phyloP scores from a whole-genome alignment of 1,140 invertebrate genomes.

The Ips typographus region DNA sequence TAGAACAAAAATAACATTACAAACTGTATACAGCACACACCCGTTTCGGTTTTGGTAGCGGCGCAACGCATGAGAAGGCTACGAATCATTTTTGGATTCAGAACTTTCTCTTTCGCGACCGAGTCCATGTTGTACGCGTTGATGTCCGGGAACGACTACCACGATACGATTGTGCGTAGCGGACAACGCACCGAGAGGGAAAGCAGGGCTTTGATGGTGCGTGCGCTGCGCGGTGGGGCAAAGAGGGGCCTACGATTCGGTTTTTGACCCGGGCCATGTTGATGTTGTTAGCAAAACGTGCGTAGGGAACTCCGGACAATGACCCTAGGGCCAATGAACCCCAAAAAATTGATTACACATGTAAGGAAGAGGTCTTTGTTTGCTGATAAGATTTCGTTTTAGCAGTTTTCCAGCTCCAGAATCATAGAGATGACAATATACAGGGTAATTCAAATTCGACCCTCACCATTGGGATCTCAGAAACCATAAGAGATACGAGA shows the following conservation, averaged over 20 bases:
- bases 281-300: constrained; percentile 28
- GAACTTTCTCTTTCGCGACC: constrained; percentile 29
- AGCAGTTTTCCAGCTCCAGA: too few relatives aligned
- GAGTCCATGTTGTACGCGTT: constrained; percentile 6
- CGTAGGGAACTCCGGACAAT: constrained; percentile 12
- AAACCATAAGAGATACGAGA: too few relatives aligned
- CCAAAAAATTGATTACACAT: background rate
- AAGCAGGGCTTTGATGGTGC: constrained; percentile 46
- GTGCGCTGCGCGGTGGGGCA: constrained; percentile 43
- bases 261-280: constrained; percentile 47
- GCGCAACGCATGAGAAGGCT: constrained; percentile 26
- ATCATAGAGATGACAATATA: too few relatives aligned
- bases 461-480: too few relatives aligned
- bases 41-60: constrained; percentile 27
- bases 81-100: constrained; percentile 25
- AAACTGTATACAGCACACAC: constrained; percentile 21
- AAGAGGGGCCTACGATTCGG: constrained; percentile 40
- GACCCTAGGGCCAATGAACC: constrained; percentile 16
- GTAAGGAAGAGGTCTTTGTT: too few relatives aligned
- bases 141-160: constrained; percentile 27
- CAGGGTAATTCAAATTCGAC: too few relatives aligned
- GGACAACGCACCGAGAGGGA: constrained; percentile 30
- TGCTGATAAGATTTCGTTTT: too few relatives aligned
- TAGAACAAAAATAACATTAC: background rate
- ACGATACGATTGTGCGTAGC: constrained; percentile 26